Evolutionary conservation across 2,113 vertebrate genomes (phyloP), one percentile per base, ranked within the genome.

Genomic region (Chloroceryle aenea): DNA sequence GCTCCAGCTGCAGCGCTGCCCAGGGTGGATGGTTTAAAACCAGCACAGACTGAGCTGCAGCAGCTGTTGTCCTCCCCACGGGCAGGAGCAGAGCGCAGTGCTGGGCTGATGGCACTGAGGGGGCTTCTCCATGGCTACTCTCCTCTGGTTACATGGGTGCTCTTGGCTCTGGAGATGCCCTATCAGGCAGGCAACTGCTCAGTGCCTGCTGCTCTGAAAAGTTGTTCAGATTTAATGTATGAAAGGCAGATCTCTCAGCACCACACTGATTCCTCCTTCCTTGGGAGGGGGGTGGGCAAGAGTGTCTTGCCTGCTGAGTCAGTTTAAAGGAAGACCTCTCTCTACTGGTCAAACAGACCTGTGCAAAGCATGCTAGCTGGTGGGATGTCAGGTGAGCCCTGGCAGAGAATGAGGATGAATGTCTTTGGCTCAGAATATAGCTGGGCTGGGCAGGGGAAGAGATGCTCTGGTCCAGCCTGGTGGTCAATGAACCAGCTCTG

Each of bases 1-100:
- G 26, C 72, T 69, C 27, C 55, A 80, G n/a, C 62, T 55, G 14
- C 27, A 63, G 9, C 1, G 0, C 9, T 42, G 25, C n/a, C 43
- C 19, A 22, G 26, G 43, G 9, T 30, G 36, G 25, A 25, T 32
- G 58, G 45, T 61, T 34, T 59, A 6, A 36, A 71, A 85, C 10
- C 6, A 43, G 16, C 19, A 59, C 56, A 38, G 22, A 11, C 22
- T 0, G 0, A 42, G 14, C 43, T 19, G 14, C 30, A 17, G 4
- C 43, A 25, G 50, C 32, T 45, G 50, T 30, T 2, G 1, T 61
- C 30, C 30, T 76, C 27, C 40, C 50, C 23, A 34, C 3, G 23
- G 45, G 9, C 63, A 21, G 34, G n/a, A 16, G 26, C 4, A 25
- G 26, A 42, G 52, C 9, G 16, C 8, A 3, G 4, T 14, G 56